Evolutionary conservation across 2,797 vertebrate genomes (phyloP), one percentile per base, ranked within the genome.

Genomic region (Pteronotus mesoamericanus): DNA sequence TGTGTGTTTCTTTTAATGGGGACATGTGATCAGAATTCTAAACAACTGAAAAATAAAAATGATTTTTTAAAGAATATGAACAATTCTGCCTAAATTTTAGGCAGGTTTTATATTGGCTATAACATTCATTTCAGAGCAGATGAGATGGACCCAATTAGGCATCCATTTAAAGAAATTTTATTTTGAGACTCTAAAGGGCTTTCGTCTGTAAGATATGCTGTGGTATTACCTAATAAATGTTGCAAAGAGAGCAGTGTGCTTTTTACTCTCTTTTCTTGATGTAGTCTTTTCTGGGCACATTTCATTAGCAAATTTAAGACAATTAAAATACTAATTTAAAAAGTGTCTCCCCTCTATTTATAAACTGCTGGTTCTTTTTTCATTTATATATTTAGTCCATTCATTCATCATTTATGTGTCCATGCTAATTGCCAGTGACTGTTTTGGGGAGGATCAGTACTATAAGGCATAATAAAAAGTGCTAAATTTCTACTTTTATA

Each of bases 91-190:
- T 46, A 59, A 82, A 66, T 59, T 88, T 96, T 53, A 87, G 57
- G 11, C 15, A 66, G 46, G 80, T 51, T 93, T 24, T 78, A 11
- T 88, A 29, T 42, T 86, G 42, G 18, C 32, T 87, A 1, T 90
- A 44, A 26, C 80, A 66, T 34, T 79, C 29, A 89, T 92, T 83
- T 53, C 34, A 74, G 39, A 89, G 57, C 44, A 71, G 24, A 66
- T 7, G 26, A 84, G 34, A 74, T 69, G 32, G 88, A n/a, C 72
- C 29, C 66, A 51, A 66, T 51, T 86, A 68, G 42, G 77, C 24
- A 42, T 92, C 64, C 32, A 19, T 89, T 96, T 57, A 44, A 92
- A 90, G 72, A 68, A 87, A 10, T 78, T 96, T 96, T 86, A 57
- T 51, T 94, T 88, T 83, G 84, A 66, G 64, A n/a, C 44, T 64